These are phyloP conservation scores for Pipistrellus pipistrellus DNA, from an alignment of 2,797 vertebrate species.

Conservation along the genomic window DNA sequence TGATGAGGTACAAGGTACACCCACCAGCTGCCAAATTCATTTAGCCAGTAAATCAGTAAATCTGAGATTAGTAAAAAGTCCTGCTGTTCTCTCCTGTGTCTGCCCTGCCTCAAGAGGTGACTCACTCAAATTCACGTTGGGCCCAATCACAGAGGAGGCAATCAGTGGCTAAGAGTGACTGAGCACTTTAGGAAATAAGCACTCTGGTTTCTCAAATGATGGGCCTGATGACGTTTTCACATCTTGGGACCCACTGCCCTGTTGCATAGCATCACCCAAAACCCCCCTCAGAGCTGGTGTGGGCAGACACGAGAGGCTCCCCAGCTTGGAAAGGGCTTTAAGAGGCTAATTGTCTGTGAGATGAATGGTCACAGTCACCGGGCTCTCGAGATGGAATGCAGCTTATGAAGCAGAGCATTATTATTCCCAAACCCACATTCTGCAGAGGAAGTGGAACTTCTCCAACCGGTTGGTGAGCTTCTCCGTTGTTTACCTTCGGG, in stretches of 20 bases:
- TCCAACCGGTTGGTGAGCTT: neutral
- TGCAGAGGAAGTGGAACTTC: slow-evolving; percentile 62
- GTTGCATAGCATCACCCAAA: neutral
- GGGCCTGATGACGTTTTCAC: slow-evolving; percentile 2
- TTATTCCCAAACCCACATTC: slow-evolving; percentile 45
- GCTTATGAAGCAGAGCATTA: slow-evolving; percentile 41
- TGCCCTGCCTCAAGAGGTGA: slow-evolving; percentile 40
- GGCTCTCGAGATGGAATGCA: slow-evolving; percentile 11
- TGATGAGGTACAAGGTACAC: slow-evolving; percentile 53
- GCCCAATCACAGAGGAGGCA: slow-evolving; percentile 45
- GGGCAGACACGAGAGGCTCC: neutral
- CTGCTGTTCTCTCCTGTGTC: neutral
- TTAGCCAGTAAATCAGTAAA: neutral
- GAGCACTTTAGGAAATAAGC: slow-evolving; percentile 72
- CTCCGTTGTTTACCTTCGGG: slow-evolving; percentile 56
- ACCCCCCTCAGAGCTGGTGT: fast-evolving
- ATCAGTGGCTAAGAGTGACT: slow-evolving; percentile 69
- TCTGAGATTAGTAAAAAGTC: slow-evolving; percentile 55
- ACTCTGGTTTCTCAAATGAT: slow-evolving; percentile 56
- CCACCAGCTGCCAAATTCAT: slow-evolving; percentile 64
- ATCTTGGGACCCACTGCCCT: neutral
- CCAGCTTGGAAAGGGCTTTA: neutral
- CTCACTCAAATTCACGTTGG: slow-evolving; percentile 62
- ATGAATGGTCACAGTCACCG: slow-evolving; percentile 57
- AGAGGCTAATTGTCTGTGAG: neutral